phyloP scores from a whole-genome alignment of 2,888 invertebrate genomes.

The Hedychridium roseum region DNA sequence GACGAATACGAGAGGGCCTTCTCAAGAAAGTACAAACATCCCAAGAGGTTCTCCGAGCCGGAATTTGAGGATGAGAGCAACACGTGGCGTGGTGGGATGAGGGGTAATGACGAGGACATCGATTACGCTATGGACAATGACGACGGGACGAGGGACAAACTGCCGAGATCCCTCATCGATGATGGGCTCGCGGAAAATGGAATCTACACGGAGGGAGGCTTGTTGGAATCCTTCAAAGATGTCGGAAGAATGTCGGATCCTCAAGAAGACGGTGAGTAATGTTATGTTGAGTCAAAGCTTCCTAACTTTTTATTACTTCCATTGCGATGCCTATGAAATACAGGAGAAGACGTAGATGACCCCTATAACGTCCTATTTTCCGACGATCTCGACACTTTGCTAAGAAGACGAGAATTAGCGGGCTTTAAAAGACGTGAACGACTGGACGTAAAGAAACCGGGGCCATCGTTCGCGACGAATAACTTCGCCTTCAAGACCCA shows the following conservation, averaged over 20 bases:
- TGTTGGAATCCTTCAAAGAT: slow-evolving; percentile 23
- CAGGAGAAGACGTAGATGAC: too few relatives aligned
- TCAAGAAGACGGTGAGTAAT: too few relatives aligned
- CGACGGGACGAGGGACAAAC: slow-evolving; percentile 11
- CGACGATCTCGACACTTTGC: slow-evolving; percentile 44
- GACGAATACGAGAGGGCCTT: slow-evolving; percentile 43
- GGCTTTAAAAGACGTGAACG: slow-evolving; percentile 89
- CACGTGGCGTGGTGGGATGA: slow-evolving; percentile 9
- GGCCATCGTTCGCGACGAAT: slow-evolving; percentile 80
- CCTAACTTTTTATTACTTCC: too few relatives aligned
- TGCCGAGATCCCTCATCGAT: slow-evolving; percentile 4
- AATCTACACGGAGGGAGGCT: slow-evolving; percentile 15
- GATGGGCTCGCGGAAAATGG: neutral
- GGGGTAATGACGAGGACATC: slow-evolving; percentile 13
- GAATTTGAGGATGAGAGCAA: slow-evolving; percentile 14
- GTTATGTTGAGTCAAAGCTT: too few relatives aligned
- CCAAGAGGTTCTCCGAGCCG: slow-evolving; percentile 13
- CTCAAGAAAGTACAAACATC: slow-evolving; percentile 42
- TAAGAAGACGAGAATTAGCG: slow-evolving; percentile 54
- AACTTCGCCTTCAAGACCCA: slow-evolving; percentile 65
- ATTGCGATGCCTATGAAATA: too few relatives aligned
- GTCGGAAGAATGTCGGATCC: too few relatives aligned
- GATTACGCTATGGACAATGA: neutral
- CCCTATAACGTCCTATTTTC: slow-evolving; percentile 46
- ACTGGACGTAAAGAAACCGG: slow-evolving; percentile 94